Evolutionary conservation across 64 coral and sea anemone genomes (phyloP).

Genomic region (Hydrozoanthus tunicans): DNA sequence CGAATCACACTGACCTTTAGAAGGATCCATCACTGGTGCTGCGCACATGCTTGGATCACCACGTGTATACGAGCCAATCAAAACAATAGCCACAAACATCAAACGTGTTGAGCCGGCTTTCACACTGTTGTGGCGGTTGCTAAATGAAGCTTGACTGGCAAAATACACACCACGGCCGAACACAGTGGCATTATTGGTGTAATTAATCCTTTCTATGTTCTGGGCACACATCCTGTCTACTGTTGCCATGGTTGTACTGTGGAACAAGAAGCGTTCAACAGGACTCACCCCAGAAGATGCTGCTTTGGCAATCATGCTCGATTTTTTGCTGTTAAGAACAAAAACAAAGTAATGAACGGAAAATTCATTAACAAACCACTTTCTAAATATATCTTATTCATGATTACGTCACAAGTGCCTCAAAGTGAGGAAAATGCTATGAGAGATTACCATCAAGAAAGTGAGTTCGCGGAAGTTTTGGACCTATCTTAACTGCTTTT

Average conservation of each 20-base stretch:
- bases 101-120: constrained; percentile 15
- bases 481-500: too few relatives aligned
- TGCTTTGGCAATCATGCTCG: constrained; percentile 38
- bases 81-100: constrained; percentile 77
- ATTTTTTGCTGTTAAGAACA: constrained; percentile 58
- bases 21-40: constrained; percentile 15
- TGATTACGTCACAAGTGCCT: too few relatives aligned
- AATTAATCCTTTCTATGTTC: constrained; percentile 65
- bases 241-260: constrained; percentile 23
- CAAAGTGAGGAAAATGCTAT: too few relatives aligned
- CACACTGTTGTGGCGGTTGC: constrained; percentile 55
- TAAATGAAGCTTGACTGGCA: constrained; percentile 51
- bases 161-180: constrained; percentile 79
- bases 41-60: constrained; percentile 56
- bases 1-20: constrained; percentile 52
- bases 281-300: neutral
- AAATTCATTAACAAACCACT: too few relatives aligned
- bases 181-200: constrained; percentile 22
- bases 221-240: constrained; percentile 63
- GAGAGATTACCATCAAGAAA: too few relatives aligned
- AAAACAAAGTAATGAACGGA: neutral
- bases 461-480: too few relatives aligned
- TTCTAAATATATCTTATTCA: too few relatives aligned
- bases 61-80: constrained; percentile 65
- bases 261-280: constrained; percentile 66